A percentile compares a stretch with the other conserved stretches of the same genome.
Conservation (phyloP, 1,140 invertebrate genomes). For the Ridgeia piscesae region DNA sequence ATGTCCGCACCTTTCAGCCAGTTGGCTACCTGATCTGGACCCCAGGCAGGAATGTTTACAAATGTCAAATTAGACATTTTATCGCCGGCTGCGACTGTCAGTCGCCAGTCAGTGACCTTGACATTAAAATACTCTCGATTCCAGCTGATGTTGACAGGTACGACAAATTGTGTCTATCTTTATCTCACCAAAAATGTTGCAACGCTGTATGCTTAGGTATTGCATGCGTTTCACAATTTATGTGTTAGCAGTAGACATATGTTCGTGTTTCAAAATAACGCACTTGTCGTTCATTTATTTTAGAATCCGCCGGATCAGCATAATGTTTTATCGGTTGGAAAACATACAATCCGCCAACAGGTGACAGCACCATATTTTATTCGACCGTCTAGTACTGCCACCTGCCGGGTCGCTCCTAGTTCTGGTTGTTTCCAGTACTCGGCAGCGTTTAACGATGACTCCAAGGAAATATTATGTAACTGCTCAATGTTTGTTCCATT, state of each 20-base stretch:
- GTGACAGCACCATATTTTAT: neutral
- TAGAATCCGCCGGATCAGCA: neutral
- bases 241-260: neutral
- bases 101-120: neutral
- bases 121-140: neutral
- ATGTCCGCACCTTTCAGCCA: constrained; percentile 13
- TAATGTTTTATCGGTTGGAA: neutral
- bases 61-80: constrained; percentile 11
- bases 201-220: neutral
- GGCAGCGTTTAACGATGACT: too few species aligned
- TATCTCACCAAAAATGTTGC: neutral
- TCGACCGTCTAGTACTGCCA: neutral
- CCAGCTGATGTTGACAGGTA: neutral
- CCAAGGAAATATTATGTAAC: too few species aligned
- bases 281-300: neutral
- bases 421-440: too few species aligned
- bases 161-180: neutral
- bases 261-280: neutral
- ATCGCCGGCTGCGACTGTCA: neutral
- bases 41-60: constrained; percentile 19
- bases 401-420: neutral
- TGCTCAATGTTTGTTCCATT: too few species aligned
- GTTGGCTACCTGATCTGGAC: constrained; percentile 15
- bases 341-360: neutral
- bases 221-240: neutral